Conservation (phyloP, 2,888 invertebrate genomes). For the Tortricodes alternella region DNA sequence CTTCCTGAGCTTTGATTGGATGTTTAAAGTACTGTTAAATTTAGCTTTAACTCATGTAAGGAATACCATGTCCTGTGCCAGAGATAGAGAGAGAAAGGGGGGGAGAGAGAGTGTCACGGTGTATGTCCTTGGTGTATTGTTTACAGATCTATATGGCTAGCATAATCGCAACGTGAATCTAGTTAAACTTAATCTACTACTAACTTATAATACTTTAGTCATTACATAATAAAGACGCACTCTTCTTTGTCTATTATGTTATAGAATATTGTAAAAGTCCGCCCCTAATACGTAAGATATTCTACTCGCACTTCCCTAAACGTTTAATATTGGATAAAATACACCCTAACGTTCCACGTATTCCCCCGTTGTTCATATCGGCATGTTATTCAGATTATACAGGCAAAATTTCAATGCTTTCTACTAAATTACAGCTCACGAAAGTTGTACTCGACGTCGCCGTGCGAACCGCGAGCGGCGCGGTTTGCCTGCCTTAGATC, state of each 20-base stretch:
- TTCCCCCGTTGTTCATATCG: slow-evolving; percentile 82
- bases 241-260: slow-evolving; percentile 60
- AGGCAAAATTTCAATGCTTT: slow-evolving; percentile 83
- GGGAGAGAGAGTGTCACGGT: no score
- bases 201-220: slow-evolving; percentile 15
- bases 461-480: slow-evolving; percentile 45
- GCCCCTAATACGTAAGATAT: slow-evolving; percentile 76
- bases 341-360: slow-evolving; percentile 72
- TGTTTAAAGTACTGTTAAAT: no score
- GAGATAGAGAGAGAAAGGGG: no score
- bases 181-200: no score
- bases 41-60: no score
- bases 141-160: no score
- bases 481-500: slow-evolving; percentile 41
- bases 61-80: no score
- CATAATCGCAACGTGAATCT: no score
- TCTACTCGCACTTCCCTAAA: slow-evolving; percentile 70
- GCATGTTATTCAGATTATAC: slow-evolving; percentile 83
- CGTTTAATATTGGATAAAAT: slow-evolving; percentile 82
- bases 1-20: no score
- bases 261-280: slow-evolving; percentile 74
- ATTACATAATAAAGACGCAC: slow-evolving; percentile 18
- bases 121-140: no score
- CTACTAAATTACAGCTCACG: slow-evolving; percentile 81
- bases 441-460: slow-evolving; percentile 73